Conservation (phyloP, 2,113 vertebrate species). For the Lagenorhynchus albirostris region DNA sequence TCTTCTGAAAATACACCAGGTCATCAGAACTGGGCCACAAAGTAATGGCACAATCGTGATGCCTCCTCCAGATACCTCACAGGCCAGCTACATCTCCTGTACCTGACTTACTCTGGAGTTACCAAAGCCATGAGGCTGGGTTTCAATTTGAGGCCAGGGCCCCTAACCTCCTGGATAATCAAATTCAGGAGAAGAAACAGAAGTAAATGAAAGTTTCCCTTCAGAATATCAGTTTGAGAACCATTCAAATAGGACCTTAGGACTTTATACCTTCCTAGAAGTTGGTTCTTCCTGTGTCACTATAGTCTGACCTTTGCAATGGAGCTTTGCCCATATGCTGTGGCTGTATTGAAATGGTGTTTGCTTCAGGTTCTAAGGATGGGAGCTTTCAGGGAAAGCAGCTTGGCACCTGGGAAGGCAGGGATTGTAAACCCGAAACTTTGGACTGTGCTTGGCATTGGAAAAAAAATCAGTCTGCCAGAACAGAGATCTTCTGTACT, state of each 20-base stretch:
- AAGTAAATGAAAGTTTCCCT: not conserved
- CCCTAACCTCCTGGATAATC: not conserved
- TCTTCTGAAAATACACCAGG: not conserved
- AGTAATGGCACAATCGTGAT: not conserved
- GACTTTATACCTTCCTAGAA: conserved; percentile 38
- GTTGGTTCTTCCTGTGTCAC: not conserved
- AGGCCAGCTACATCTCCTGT: not conserved
- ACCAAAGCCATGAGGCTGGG: not conserved
- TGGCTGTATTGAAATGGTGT: not conserved
- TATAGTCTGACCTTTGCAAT: conserved; percentile 41
- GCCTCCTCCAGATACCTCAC: not conserved
- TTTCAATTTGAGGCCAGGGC: not conserved
- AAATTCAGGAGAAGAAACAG: conserved; percentile 5
- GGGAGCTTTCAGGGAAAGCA: not conserved
- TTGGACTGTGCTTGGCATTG: conserved; percentile 22
- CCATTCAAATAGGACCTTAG: not conserved
- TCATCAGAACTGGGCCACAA: not conserved
- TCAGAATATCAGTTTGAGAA: not conserved
- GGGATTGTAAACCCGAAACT: conserved; percentile 46
- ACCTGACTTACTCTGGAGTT: not conserved
- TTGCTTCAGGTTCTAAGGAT: not conserved
- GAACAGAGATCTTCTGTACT: conserved; percentile 42
- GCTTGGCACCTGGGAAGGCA: not conserved
- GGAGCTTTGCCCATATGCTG: not conserved
- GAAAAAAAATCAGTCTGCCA: conserved; percentile 50